Conservation (phyloP, 2,797 vertebrate genomes). For the Danio aesculapii region DNA sequence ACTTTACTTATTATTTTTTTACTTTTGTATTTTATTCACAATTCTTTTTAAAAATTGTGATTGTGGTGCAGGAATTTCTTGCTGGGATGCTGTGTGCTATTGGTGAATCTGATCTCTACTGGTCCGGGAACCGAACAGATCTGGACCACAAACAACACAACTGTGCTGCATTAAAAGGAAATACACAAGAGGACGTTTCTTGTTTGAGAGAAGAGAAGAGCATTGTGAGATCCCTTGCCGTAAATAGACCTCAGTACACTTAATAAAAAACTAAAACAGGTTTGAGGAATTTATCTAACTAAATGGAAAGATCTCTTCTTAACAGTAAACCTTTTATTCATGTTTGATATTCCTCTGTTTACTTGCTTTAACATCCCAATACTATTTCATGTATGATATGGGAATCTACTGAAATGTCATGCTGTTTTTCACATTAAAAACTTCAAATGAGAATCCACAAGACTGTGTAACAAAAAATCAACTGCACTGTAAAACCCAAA, state of each 20-base stretch:
- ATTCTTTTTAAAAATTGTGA: background rate
- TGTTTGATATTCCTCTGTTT: background rate
- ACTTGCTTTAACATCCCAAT: background rate
- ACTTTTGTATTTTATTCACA: no score
- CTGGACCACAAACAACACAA: background rate
- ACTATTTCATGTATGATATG: background rate
- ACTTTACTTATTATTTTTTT: no score
- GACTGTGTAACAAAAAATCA: background rate
- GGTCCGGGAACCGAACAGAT: slow-evolving; percentile 18
- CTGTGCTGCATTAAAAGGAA: slow-evolving; percentile 23
- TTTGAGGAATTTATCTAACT: no score
- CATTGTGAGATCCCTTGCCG: slow-evolving; percentile 40
- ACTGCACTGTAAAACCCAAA: background rate
- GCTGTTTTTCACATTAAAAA: background rate
- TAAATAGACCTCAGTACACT: background rate
- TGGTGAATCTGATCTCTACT: slow-evolving; percentile 32
- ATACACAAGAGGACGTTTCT: background rate
- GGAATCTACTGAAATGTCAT: background rate
- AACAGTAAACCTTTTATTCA: background rate
- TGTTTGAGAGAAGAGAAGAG: slow-evolving; percentile 31
- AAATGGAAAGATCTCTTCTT: no score
- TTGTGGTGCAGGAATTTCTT: slow-evolving; percentile 34
- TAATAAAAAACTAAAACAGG: no score
- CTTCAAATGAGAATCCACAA: background rate
- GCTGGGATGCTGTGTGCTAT: background rate